Base-by-base conservation (phyloP, 2,113 vertebrate species). In the Apistogramma diplotaenia region DNA sequence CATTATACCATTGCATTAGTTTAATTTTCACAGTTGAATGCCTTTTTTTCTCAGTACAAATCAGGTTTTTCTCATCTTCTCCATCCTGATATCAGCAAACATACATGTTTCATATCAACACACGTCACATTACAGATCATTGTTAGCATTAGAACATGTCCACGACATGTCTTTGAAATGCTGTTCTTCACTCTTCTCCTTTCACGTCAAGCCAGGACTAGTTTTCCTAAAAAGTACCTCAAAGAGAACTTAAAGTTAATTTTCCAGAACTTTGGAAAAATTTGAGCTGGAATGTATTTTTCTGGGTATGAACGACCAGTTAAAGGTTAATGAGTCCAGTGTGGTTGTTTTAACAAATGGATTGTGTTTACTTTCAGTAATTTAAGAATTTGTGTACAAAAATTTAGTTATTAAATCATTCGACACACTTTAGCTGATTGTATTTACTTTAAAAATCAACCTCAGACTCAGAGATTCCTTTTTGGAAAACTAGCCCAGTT, bases 11-110 rank as follows among this genome's bases (percentile, higher is more conserved):
- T 59, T n/a, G 83, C 85, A 79, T 78, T 81, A 19, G 49, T 81
- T 91, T 93, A 87, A 91, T 90, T 92, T 84, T 92, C 87, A 90
- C 87, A 89, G 87, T 89, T 84, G 55, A 89, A 67, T 54, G 27
- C 51, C 76, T 84, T 74, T 62, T 80, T 78, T 78, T 73, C 75
- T 83, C 43, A 21, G 53, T 61, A 75, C 77, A 76, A 37, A 54
- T 75, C 65, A 43, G 72, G n/a, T 31, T 60, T 12, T 15, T 15
- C 33, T 3, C 13, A 8, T n/a, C 40, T 74, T 29, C 19, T 21
- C 18, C 71, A 43, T 15, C 53, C 78, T 53, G 56, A 81, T 70
- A 74, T 77, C 58, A 53, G 79, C 84, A 85, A 86, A 89, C 89
- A 81, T 33, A 65, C 88, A 85, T 1, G 76, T 83, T 88, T 88